Evolutionary conservation across 2,113 vertebrate species (phyloP).

Genomic region (Prionailurus viverrinus): DNA sequence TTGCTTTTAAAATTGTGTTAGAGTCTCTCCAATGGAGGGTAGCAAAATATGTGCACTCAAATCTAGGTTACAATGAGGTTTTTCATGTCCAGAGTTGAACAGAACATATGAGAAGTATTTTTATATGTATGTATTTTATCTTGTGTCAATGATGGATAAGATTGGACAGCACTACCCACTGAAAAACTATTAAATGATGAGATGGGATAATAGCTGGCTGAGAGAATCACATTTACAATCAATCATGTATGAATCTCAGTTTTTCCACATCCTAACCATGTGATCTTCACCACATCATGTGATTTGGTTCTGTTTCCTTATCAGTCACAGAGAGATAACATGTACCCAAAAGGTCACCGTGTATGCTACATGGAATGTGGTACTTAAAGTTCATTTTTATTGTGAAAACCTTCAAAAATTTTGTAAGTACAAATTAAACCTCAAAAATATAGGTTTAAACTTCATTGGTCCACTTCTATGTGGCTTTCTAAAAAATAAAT

Average conservation of each 20-base stretch:
- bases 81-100: neutral
- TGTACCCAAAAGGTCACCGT: neutral
- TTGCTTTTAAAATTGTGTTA: neutral
- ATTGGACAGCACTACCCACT: neutral
- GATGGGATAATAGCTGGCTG: neutral
- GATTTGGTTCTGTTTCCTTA: neutral
- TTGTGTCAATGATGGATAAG: neutral
- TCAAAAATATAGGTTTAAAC: neutral
- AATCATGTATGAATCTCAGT: neutral
- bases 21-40: neutral
- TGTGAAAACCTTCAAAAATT: neutral
- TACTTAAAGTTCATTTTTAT: neutral
- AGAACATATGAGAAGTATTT: neutral
- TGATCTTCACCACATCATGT: rapidly evolving
- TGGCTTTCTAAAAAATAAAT: neutral
- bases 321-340: neutral
- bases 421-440: neutral
- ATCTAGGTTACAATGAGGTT: neutral
- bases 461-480: neutral
- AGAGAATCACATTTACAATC: neutral
- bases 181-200: neutral
- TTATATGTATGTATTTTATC: neutral
- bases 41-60: neutral
- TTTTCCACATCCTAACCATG: neutral
- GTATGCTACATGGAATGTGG: neutral